Evolutionary conservation across 2,797 vertebrate genomes (phyloP).

Genomic region (Podarcis siculus): DNA sequence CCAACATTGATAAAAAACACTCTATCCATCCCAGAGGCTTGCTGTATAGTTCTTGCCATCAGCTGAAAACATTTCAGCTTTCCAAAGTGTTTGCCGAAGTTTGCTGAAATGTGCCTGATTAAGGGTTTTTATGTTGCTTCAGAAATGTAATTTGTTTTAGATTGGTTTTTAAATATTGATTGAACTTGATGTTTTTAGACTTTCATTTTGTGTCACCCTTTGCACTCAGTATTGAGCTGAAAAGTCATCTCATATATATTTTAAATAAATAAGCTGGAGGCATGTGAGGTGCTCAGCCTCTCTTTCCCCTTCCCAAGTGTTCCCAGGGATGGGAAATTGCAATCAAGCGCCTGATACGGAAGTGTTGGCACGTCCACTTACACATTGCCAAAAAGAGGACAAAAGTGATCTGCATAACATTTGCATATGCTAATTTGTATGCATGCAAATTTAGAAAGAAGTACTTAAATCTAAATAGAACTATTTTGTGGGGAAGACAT

Average conservation of each 20-base stretch:
- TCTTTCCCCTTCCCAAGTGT: not conserved
- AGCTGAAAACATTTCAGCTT: not conserved
- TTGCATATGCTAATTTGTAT: too few species aligned
- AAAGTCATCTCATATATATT: not conserved
- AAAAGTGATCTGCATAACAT: too few species aligned
- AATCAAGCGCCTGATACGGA: not conserved
- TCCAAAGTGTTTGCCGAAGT: not conserved
- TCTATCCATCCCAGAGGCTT: not conserved
- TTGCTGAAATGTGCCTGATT: not conserved
- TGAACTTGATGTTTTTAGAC: not conserved
- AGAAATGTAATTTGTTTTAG: constrained; percentile 4
- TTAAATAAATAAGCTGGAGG: not conserved
- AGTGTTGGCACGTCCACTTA: too few species aligned
- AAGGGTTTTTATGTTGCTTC: not conserved
- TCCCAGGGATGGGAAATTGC: not conserved
- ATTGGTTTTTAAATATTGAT: not conserved
- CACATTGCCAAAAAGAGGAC: too few species aligned
- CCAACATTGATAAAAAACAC: not conserved
- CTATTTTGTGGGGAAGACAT: too few species aligned
- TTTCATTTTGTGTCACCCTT: not conserved
- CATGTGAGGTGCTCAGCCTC: not conserved
- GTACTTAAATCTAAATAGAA: too few species aligned
- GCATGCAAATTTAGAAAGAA: too few species aligned
- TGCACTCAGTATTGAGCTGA: not conserved
- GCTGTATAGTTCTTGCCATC: not conserved